Base-by-base conservation (phyloP, 2,888 invertebrate species). In the Augochlorella aurata region DNA sequence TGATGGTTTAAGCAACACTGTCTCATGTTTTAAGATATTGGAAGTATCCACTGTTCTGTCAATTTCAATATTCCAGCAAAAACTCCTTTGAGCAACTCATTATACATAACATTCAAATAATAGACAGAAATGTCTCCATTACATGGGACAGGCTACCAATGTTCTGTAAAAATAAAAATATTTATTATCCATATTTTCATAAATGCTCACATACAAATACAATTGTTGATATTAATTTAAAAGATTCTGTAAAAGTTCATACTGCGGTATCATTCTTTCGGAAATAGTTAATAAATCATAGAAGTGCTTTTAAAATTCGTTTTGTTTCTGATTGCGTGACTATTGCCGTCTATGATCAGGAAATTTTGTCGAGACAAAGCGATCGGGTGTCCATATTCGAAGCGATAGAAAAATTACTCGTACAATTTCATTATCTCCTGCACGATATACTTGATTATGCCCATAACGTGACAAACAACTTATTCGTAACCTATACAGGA, bases 1-100 rank as follows among this genome's bases (percentile, higher is more conserved):
- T 81, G 88, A 72, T 88, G 85, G 74, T 83, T 90, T 65, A 86
- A 75, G 77, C 87, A 90, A 80, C 87, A 88, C 85, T 88, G 87
- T 73, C 83, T 88, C 93, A 93, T 92, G 84, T 90, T 92, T 87
- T 76, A 72, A 75, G 61, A 65, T 67, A 21, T 79, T 66, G 54
- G 29, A 78, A 77, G 21, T 73, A 65, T 85, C 79, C 80, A 74
- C 79, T 66, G 74, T 84, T 77, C 68, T 77, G 78, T 80, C 74
- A 88, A 88, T 21, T 78, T 87, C 67, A 87, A 81, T 89, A 82
- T 71, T 77, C 65, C 50, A 38, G 71, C 58, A 61, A 54, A 61
- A 68, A 58, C 69, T 77, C 38, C 44, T 38, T 73, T 66, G 61
- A 76, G 24, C 44, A 63, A 50, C 38, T 86, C 89, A 88, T 88